Base-by-base conservation (phyloP, 2,797 vertebrate genomes). In the Euphonia xanthogaster region DNA sequence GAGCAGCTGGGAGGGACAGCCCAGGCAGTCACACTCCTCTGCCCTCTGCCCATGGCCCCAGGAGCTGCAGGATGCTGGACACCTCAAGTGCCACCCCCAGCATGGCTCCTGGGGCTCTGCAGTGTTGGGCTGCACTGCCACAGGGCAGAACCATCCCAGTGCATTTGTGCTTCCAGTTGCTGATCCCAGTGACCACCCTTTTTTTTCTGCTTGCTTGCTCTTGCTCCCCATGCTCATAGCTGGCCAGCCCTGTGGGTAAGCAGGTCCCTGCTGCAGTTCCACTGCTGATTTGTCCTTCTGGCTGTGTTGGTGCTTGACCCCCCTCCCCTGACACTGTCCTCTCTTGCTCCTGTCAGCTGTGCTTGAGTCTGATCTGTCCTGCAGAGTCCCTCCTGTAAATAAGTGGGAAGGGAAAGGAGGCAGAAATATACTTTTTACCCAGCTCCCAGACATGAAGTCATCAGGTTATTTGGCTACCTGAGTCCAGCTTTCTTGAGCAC, bases 381-480 rank as follows among this genome's bases (percentile, higher is more conserved):
- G 4, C 57, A 1, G 10, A 81, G 66, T 51, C 44, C 27, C 37
- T 72, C 80, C 63, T 40, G 33, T 71, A 76, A 92, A 77, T 67
- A 63, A 82, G 31, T 1, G 3, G 44, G 79, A 87, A 83, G 45
- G 31, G 53, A 90, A 91, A 83, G n/a, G 28, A 67, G 42, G 54
- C 54, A 82, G 78, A 58, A 77, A 90, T 82, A 86, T 40, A 14
- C 42, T 77, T 90, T 82, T 86, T 74, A 82, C 35, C n/a, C 47
- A 54, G 58, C 53, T 90, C 45, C 95, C 86, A 94, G 94, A 93
- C 81, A 37, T 90, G 44, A 97, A 97, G 63, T 90, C 86, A 85
- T 70, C 60, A 78, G 61, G 70, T 90, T 90, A 84, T 94, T 82
- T 92, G 60, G 17, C 81, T 83, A 90, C 65, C 81, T 81, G 85